These are phyloP conservation scores for Prostheceraeus crozeri DNA, from an alignment of 2,888 invertebrate species.

Conservation along the genomic window DNA sequence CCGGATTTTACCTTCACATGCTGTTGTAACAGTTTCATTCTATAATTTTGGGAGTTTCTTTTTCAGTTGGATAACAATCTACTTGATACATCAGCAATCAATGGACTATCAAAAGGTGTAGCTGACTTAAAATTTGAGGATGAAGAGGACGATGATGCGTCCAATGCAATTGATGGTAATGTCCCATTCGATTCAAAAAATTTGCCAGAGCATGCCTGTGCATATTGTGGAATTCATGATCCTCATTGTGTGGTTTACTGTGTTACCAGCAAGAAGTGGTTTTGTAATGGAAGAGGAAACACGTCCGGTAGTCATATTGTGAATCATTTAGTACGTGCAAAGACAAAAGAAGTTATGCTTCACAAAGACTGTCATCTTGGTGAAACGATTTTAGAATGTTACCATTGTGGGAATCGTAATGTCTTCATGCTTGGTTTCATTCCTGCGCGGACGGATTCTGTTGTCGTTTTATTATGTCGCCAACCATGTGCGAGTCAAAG, in stretches of 20 bases:
- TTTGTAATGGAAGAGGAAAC: constrained; percentile 95
- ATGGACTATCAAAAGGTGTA: constrained; percentile 58
- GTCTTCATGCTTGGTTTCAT: constrained; percentile 97
- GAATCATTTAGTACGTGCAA: constrained; percentile 95
- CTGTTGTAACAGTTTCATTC: no score
- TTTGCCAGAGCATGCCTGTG: constrained; percentile 86
- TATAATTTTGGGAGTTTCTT: no score
- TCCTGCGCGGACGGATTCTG: constrained; percentile 95
- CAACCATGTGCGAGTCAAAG: constrained; percentile 95
- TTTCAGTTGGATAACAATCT: constrained; percentile 15
- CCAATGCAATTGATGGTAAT: no score
- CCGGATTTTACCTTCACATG: no score
- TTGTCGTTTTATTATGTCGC: constrained; percentile 87
- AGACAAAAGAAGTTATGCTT: constrained; percentile 94
- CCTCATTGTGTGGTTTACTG: constrained; percentile 95
- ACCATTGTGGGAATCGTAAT: constrained; percentile 94
- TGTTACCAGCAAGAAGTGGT: constrained; percentile 97
- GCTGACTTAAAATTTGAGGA: constrained; percentile 80
- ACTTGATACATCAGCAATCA: constrained; percentile 62
- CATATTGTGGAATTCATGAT: constrained; percentile 91
- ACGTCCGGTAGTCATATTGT: constrained; percentile 97
- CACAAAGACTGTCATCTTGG: constrained; percentile 94
- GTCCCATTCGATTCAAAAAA: constrained; percentile 76
- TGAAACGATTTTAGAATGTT: constrained; percentile 93
- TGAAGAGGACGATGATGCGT: constrained; percentile 79